Evolutionary conservation across 2,113 vertebrate genomes (phyloP), one percentile per base, ranked within the genome.

Genomic region (Chunga burmeisteri): DNA sequence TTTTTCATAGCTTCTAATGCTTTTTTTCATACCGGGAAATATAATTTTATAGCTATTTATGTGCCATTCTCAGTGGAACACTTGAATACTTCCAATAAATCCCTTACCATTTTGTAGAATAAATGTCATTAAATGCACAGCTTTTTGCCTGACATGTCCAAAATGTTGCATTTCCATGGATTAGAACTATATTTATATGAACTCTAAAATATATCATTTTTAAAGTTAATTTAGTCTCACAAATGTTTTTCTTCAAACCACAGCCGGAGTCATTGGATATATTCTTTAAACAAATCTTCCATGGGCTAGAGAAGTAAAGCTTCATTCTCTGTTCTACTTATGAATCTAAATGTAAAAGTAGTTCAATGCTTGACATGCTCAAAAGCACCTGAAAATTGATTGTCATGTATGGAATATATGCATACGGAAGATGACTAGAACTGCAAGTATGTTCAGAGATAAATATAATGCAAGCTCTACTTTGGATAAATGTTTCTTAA

Each of bases 251-350:
- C 34, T 46, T 66, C 38, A 68, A 82, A n/a, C 23, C 18, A 36
- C 0, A 0, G 7, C 6, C 29, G 49, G 17, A 70, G 4, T 42
- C 34, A 42, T 30, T 74, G 13, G 7, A 20, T 85, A 20, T 32
- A 7, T 56, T 62, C 25, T 50, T 91, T 67, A 50, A 80, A 88
- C 4, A 55, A 38, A 25, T 75, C n/a, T 79, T 88, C 23, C 5
- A 13, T 19, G n/a, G 23, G 4, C n/a, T 88, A 16, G 14, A 67
- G 25, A 59, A 70, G 26, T 49, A 47, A 61, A 44, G 12, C 29
- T 86, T 25, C 14, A 3, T 25, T 72, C 12, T 42, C 29, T 73
- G 36, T 75, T 62, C 30, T 65, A 8, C 13, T 56, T 70, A 11
- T 1, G 42, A 74, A 46, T 56, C 18, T 81, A 56, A 78, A n/a